Evolutionary conservation across 2,797 vertebrate genomes (phyloP).

Genomic region (Amblyopsis hoosieri): DNA sequence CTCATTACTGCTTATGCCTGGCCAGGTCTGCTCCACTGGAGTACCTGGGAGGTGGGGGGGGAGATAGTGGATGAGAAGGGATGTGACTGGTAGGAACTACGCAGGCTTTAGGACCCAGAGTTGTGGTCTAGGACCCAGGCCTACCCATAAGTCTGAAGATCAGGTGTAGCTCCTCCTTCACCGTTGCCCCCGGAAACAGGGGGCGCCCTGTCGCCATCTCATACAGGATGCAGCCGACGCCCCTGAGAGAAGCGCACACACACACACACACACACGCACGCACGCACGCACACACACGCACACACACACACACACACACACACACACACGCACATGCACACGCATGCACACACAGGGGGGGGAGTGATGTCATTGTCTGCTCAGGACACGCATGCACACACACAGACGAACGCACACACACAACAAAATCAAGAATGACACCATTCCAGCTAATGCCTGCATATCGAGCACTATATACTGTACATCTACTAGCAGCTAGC

Average conservation of each 20-base stretch:
- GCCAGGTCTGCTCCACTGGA: constrained; percentile 79
- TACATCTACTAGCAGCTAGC: too few relatives aligned
- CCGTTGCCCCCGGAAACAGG: constrained; percentile 93
- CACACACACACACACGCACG: constrained; percentile 9
- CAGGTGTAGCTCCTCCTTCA: constrained; percentile 94
- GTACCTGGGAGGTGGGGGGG: constrained; percentile 65
- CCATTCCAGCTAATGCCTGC: too few relatives aligned
- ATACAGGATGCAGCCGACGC: constrained; percentile 92
- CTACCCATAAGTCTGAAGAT: constrained; percentile 92
- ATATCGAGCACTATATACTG: too few relatives aligned
- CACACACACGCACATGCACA: constrained; percentile 10
- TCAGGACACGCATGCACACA: not conserved
- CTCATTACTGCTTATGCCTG: constrained; percentile 74
- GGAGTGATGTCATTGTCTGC: too few relatives aligned
- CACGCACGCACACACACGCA: not conserved
- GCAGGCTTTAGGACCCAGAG: too few relatives aligned
- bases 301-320: not conserved
- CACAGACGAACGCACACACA: constrained; percentile 5
- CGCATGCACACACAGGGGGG: not conserved
- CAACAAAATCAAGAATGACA: too few relatives aligned
- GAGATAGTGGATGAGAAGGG: not conserved
- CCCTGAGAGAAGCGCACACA: constrained; percentile 73
- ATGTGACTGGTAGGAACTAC: too few relatives aligned
- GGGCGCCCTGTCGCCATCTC: constrained; percentile 96
- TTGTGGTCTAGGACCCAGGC: too few relatives aligned